Evolutionary conservation across 1,140 invertebrate genomes (phyloP).

Genomic region (Monomorium pharaonis): DNA sequence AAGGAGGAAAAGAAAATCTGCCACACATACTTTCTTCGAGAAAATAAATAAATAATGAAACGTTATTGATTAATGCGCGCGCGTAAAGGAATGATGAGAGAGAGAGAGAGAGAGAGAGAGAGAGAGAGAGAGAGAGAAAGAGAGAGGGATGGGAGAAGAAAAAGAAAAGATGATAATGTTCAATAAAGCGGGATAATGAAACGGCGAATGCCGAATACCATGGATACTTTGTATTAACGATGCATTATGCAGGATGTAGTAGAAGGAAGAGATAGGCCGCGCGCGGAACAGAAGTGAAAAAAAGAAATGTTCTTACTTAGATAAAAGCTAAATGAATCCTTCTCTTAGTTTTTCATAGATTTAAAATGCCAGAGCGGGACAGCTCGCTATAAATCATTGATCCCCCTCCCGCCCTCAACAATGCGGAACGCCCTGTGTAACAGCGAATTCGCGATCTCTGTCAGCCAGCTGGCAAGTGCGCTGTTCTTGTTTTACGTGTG

Average conservation of each 20-base stretch:
- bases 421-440: conserved; percentile 82
- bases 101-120: conserved; percentile 37
- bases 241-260: conserved; percentile 61
- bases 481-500: conserved; percentile 61
- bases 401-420: conserved; percentile 79
- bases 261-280: conserved; percentile 37
- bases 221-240: background rate
- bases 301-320: conserved; percentile 81
- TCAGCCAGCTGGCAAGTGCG: conserved; percentile 29
- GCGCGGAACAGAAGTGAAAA: conserved; percentile 47
- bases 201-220: conserved; percentile 37
- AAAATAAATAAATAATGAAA: conserved; percentile 71
- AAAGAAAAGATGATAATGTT: conserved; percentile 32
- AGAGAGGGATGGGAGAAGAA: conserved; percentile 44
- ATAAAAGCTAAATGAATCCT: conserved; percentile 79
- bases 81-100: conserved; percentile 54
- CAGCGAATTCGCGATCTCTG: conserved; percentile 63
- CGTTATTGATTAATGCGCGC: conserved; percentile 72
- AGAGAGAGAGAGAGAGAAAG: conserved; percentile 32
- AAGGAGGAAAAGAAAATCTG: conserved; percentile 28
- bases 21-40: conserved; percentile 48
- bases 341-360: conserved; percentile 84
- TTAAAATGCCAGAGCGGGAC: conserved; percentile 78
- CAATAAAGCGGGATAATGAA: conserved; percentile 55
- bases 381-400: conserved; percentile 81